Percentiles rank a stretch among this genome's conserved stretches.
phyloP scores from a whole-genome alignment of 2,888 invertebrate genomes.

The Tetranychus truncatus region DNA sequence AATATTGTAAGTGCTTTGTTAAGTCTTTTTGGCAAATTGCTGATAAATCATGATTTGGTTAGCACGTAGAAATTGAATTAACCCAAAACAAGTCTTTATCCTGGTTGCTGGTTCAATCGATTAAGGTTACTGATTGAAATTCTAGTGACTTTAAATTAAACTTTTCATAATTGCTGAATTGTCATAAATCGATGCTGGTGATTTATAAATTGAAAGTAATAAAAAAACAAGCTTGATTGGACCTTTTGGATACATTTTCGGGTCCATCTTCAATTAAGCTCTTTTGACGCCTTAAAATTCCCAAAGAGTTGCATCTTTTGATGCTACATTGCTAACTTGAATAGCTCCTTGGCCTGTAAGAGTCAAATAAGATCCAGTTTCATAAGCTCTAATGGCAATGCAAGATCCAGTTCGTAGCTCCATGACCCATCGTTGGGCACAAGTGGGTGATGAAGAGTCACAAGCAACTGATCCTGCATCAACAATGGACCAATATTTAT shows the following conservation, averaged over 20 bases:
- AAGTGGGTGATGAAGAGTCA: slow-evolving; percentile 50
- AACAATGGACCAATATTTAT: slow-evolving; percentile 82
- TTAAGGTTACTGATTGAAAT: too few relatives aligned
- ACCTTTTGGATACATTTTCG: too few relatives aligned
- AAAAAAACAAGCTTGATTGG: not conserved
- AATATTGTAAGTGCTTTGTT: too few relatives aligned
- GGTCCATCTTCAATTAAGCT: too few relatives aligned
- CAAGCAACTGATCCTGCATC: slow-evolving; percentile 61
- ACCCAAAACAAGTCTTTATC: too few relatives aligned
- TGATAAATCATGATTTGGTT: too few relatives aligned
- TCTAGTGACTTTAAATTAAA: too few relatives aligned
- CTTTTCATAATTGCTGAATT: too few relatives aligned
- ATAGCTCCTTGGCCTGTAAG: slow-evolving; percentile 80
- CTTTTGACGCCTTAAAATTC: slow-evolving; percentile 40
- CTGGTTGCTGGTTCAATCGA: too few relatives aligned
- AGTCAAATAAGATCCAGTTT: slow-evolving; percentile 52
- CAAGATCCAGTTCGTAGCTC: slow-evolving; percentile 19
- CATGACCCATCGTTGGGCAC: slow-evolving; percentile 22
- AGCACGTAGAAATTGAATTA: too few relatives aligned
- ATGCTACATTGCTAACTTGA: slow-evolving; percentile 57
- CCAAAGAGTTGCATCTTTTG: slow-evolving; percentile 70
- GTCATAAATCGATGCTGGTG: not conserved
- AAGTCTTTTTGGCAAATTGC: too few relatives aligned
- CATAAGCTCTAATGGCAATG: slow-evolving; percentile 46
- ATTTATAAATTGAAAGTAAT: slow-evolving; percentile 4